Conservation (phyloP, 2,797 vertebrate genomes). For the Tokudaia muenninki region DNA sequence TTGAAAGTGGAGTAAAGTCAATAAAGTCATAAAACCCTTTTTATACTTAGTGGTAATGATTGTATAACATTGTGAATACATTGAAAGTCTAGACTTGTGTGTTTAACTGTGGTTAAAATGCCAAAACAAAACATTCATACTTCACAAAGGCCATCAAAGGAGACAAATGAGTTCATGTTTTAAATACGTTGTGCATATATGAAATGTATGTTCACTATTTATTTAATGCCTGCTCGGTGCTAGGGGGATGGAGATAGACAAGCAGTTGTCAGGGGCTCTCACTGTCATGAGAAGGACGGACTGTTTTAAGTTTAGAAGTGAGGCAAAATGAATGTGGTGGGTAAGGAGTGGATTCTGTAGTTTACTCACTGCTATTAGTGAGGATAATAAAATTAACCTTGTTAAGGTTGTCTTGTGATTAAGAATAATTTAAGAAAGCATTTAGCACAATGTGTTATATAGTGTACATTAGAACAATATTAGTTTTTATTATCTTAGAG, state of each 20-base stretch:
- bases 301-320: constrained; percentile 46
- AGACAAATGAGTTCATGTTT: constrained; percentile 48
- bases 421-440: constrained; percentile 56
- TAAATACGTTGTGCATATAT: constrained; percentile 34
- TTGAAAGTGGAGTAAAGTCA: constrained; percentile 63
- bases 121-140: constrained; percentile 31
- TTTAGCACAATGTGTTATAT: constrained; percentile 40
- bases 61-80: constrained; percentile 44
- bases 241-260: constrained; percentile 64
- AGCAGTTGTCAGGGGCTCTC: constrained; percentile 49
- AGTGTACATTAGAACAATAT: constrained; percentile 53
- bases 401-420: constrained; percentile 51
- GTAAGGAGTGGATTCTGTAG: constrained; percentile 51
- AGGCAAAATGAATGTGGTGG: constrained; percentile 15
- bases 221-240: constrained; percentile 46
- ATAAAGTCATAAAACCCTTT: constrained; percentile 52
- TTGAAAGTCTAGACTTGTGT: constrained; percentile 10
- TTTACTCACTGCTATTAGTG: not conserved
- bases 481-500: constrained; percentile 34
- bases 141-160: constrained; percentile 43
- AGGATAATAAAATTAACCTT: constrained; percentile 38
- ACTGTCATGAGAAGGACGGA: constrained; percentile 4
- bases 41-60: constrained; percentile 50
- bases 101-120: constrained; percentile 53
- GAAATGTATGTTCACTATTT: constrained; percentile 58